Conservation (phyloP, 2,113 vertebrate species). For the Trichomycterus rosablanca region DNA sequence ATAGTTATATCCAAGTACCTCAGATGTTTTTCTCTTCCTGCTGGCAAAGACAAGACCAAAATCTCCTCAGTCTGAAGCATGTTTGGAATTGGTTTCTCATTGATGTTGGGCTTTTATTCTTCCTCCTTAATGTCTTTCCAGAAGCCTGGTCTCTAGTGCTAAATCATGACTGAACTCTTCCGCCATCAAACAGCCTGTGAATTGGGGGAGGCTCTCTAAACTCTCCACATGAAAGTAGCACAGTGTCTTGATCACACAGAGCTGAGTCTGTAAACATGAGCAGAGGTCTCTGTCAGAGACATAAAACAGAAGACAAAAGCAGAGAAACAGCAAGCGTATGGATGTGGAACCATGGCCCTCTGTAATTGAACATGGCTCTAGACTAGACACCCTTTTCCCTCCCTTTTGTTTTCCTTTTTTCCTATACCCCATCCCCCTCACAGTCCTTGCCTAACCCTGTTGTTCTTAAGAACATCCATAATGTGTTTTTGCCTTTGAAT, state of each 20-base stretch:
- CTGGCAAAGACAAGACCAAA: not conserved
- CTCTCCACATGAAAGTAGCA: conserved; percentile 62
- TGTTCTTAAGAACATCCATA: conserved; percentile 65
- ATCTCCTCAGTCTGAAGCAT: conserved; percentile 12
- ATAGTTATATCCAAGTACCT: not conserved
- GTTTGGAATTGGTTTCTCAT: conserved; percentile 20
- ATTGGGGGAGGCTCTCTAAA: conserved; percentile 54
- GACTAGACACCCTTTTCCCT: conserved; percentile 30
- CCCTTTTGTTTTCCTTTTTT: conserved; percentile 30
- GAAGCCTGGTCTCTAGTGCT: conserved; percentile 53
- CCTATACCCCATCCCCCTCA: conserved; percentile 23
- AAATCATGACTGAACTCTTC: conserved; percentile 50
- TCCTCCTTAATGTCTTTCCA: conserved; percentile 47
- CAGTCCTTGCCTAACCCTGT: conserved; percentile 44
- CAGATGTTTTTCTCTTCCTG: not conserved
- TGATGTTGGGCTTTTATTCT: conserved; percentile 30
- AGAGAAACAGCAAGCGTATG: conserved; percentile 39
- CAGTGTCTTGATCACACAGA: conserved; percentile 48
- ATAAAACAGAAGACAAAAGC: conserved; percentile 62
- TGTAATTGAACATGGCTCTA: conserved; percentile 63
- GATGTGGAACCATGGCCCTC: conserved; percentile 40
- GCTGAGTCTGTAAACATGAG: conserved; percentile 54
- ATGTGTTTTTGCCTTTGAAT: conserved; percentile 61
- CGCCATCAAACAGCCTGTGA: conserved; percentile 68
- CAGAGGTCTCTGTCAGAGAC: conserved; percentile 49